A percentile compares a stretch with the other conserved stretches of the same genome.
Conservation (phyloP, 2,888 invertebrate species). For the Bruchidius siliquastri region DNA sequence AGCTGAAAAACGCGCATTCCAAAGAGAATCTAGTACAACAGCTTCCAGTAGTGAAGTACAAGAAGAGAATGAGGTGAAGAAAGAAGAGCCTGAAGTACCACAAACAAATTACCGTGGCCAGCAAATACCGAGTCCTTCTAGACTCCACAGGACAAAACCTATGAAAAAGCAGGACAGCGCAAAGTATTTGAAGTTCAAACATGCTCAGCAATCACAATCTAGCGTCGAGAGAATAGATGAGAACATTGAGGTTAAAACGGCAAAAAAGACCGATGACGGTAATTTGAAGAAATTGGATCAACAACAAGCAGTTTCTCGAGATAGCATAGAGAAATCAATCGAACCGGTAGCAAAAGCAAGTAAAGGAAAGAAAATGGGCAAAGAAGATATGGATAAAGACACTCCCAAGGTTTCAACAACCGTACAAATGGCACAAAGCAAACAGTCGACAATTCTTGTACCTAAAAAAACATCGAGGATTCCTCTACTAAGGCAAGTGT, state of each 20-base stretch:
- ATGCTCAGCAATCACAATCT: neutral
- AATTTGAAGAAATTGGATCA: neutral
- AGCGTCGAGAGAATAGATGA: conserved; percentile 12
- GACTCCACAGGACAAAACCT: conserved; percentile 22
- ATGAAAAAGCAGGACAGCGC: conserved; percentile 23
- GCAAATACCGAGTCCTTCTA: conserved; percentile 5
- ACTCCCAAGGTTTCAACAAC: conserved; percentile 32
- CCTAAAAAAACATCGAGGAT: conserved; percentile 40
- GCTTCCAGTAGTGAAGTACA: conserved; percentile 30
- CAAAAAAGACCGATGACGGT: neutral
- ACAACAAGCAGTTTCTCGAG: neutral
- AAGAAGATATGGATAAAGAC: neutral
- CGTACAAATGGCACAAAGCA: conserved; percentile 38
- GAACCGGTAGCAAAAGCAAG: neutral
- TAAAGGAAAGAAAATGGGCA: neutral
- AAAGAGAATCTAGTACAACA: conserved; percentile 30
- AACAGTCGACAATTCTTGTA: conserved; percentile 31
- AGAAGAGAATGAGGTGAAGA: conserved; percentile 13
- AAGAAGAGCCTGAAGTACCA: conserved; percentile 3
- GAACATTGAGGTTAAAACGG: neutral
- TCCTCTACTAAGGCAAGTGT: conserved; percentile 39
- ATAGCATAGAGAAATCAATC: neutral
- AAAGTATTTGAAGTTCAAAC: conserved; percentile 24
- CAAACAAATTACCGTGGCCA: neutral
- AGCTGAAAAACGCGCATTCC: conserved; percentile 21